Conservation (phyloP, 2,113 vertebrate species). For the Limnothrissa miodon region DNA sequence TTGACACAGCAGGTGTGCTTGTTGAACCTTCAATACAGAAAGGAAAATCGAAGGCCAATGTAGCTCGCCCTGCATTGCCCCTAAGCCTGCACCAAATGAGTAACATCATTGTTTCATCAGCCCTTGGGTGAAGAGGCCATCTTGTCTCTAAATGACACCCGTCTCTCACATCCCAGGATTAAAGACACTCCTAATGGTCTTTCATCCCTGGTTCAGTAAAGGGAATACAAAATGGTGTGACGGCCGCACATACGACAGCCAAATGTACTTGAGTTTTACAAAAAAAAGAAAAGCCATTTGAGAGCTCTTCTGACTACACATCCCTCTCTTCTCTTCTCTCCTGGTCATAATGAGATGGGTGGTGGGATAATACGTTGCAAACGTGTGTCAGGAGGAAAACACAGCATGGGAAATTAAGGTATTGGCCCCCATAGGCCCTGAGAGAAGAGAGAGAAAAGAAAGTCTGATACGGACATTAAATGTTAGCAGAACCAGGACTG, state of each 20-base stretch:
- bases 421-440: not conserved
- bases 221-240: not conserved
- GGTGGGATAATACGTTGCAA: not conserved
- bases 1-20: not conserved
- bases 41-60: not conserved
- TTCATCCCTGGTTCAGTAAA: not conserved
- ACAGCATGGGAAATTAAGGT: not conserved
- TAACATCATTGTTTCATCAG: conserved; percentile 1
- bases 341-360: not conserved
- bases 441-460: not conserved
- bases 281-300: not conserved
- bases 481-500: not conserved
- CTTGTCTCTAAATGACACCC: conserved; percentile 12
- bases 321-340: not conserved
- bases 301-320: not conserved
- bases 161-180: conserved; percentile 1
- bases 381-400: not conserved
- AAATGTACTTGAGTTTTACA: not conserved
- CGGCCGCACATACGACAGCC: not conserved
- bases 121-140: not conserved
- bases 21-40: not conserved
- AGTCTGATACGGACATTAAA: not conserved
- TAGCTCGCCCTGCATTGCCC: not conserved
- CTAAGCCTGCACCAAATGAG: not conserved
- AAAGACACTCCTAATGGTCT: not conserved